Evolutionary conservation across 2,113 vertebrate genomes (phyloP), one percentile per base, ranked within the genome.

Genomic region (Geococcyx californianus): DNA sequence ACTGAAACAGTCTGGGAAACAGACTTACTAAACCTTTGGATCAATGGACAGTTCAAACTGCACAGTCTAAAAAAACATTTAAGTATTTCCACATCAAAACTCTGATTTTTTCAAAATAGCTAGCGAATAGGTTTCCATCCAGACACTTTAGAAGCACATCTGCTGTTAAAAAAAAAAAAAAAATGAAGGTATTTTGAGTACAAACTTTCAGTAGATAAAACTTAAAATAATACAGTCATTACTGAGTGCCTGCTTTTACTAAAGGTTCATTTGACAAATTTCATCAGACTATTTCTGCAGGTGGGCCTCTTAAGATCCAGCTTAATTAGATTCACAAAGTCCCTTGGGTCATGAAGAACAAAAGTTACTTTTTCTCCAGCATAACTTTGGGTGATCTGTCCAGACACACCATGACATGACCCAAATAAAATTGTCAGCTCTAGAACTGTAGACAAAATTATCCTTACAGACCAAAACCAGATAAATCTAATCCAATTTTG

Each of bases 51-150:
- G 75, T 49, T 93, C 74, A 51, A 84, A 84, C 26, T 63, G 58
- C 69, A 90, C 36, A 70, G 73, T 67, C 56, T 72, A 85, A 93
- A 77, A n/a, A 42, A 89, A 64, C 64, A 80, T 62, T 67, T 34
- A 91, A 70, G 40, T 60, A 88, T 79, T 94, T 89, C 62, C 84
- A 94, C 70, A 94, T 90, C 88, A 80, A 52, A 92, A 87, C 66
- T 79, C 54, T 17, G 18, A 29, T 26, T 58, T 80, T 42, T 51
- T 19, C 5, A 13, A 62, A 87, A 63, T 44, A 82, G 44, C 3
- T 6, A 77, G n/a, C 8, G 14, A 94, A 87, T n/a, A 33, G 9
- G 52, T 68, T 51, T 84, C 49, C n/a, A 81, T 44, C 58, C 58
- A 89, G 77, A 84, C 29, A 42, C 47, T 87, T 93, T 19, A 44